Evolutionary conservation across 2,888 invertebrate species (phyloP).

Genomic region (Heteromyza rotundicornis): DNA sequence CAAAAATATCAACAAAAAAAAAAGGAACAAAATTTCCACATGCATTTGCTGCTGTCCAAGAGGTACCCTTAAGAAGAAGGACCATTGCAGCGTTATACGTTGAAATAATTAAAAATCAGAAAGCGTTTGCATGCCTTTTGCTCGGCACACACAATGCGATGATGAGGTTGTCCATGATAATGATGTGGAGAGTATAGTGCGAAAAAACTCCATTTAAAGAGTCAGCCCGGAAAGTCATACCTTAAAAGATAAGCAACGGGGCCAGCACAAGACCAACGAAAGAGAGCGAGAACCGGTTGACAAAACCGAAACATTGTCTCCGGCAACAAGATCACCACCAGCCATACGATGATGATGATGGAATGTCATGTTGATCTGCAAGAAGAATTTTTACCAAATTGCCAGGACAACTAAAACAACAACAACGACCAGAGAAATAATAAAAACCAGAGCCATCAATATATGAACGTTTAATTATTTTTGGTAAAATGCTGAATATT

Average conservation of each 20-base stretch:
- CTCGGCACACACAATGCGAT: neutral
- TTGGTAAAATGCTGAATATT: slow-evolving; percentile 14
- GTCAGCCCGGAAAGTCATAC: slow-evolving; percentile 40
- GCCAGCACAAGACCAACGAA: neutral
- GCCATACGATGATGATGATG: slow-evolving; percentile 14
- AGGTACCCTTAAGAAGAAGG: too few species aligned
- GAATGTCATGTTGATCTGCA: slow-evolving; percentile 37
- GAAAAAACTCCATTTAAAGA: slow-evolving; percentile 55
- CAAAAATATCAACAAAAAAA: neutral
- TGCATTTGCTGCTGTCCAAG: neutral
- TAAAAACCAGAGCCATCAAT: slow-evolving; percentile 6
- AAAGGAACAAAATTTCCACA: neutral
- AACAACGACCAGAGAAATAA: slow-evolving; percentile 20
- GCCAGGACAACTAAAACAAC: slow-evolving; percentile 42
- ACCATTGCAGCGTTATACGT: slow-evolving; percentile 19
- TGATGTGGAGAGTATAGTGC: slow-evolving; percentile 37
- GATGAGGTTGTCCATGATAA: too few species aligned
- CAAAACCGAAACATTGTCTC: slow-evolving; percentile 37
- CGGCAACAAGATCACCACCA: neutral
- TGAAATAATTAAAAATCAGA: slow-evolving; percentile 50
- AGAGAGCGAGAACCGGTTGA: slow-evolving; percentile 40
- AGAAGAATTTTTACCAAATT: slow-evolving; percentile 44
- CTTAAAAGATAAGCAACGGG: slow-evolving; percentile 9
- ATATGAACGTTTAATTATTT: slow-evolving; percentile 47
- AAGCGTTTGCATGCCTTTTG: slow-evolving; percentile 34